phyloP scores from a whole-genome alignment of 2,888 invertebrate species.

The Agonopterix alstromeriana region DNA sequence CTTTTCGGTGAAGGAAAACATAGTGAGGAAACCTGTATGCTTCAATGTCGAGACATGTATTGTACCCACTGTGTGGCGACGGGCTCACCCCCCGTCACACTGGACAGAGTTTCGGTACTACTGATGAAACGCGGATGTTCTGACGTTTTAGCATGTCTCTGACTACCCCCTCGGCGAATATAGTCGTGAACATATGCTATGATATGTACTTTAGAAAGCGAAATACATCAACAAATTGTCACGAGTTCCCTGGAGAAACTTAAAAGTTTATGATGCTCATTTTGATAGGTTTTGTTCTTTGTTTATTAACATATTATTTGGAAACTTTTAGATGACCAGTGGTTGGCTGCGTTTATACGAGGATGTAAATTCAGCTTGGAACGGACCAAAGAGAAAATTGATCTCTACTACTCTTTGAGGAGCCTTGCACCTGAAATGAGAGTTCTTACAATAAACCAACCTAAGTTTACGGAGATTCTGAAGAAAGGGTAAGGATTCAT shows the following conservation, averaged over 20 bases:
- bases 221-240: too few species aligned
- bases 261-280: not conserved
- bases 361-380: conserved; percentile 80
- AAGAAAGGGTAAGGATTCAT: conserved; percentile 25
- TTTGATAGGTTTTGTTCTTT: not conserved
- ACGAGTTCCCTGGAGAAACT: not conserved
- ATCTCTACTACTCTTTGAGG: conserved; percentile 74
- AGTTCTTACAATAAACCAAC: conserved; percentile 24
- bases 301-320: not conserved
- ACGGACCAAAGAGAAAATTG: conserved; percentile 77
- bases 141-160: too few species aligned
- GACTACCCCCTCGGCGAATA: too few species aligned
- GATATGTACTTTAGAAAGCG: too few species aligned
- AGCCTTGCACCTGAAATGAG: conserved; percentile 70
- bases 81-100: too few species aligned
- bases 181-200: too few species aligned
- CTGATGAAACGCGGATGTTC: too few species aligned
- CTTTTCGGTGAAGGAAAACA: too few species aligned
- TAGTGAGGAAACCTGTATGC: too few species aligned
- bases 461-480: conserved; percentile 31
- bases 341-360: conserved; percentile 75
- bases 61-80: too few species aligned
- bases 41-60: too few species aligned
- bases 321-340: conserved; percentile 70
- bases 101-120: too few species aligned